Percentiles rank a stretch among this genome's conserved stretches.
These are phyloP conservation scores for Lepidurus apus DNA, from an alignment of 1,140 invertebrate genomes.

Conservation along the genomic window DNA sequence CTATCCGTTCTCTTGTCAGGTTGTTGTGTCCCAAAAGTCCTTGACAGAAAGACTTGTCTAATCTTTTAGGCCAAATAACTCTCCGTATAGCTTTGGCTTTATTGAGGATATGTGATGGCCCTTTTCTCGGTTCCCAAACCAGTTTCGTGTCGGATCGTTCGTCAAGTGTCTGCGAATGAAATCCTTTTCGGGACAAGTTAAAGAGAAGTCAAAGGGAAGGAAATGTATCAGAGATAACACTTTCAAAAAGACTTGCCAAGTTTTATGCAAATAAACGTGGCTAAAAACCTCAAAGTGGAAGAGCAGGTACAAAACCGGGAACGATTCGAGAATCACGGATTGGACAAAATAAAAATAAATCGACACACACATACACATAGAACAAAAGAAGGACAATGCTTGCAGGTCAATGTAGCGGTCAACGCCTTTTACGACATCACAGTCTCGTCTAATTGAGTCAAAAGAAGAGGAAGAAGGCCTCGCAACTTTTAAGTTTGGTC, in stretches of 20 bases:
- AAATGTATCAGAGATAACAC: background rate
- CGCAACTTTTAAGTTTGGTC: background rate
- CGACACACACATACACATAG: too few species aligned
- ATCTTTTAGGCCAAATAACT: conserved; percentile 11
- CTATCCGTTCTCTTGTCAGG: background rate
- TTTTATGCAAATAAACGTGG: too few species aligned
- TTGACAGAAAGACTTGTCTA: background rate
- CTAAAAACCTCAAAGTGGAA: too few species aligned
- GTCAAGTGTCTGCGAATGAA: background rate
- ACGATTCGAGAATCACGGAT: too few species aligned
- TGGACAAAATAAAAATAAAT: too few species aligned
- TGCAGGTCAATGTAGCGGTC: background rate
- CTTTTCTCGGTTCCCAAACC: background rate
- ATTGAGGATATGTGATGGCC: conserved; percentile 9
- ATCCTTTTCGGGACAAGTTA: background rate
- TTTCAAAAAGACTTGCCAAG: background rate
- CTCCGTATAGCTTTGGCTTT: background rate
- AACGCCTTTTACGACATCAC: conserved; percentile 10
- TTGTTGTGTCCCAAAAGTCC: background rate
- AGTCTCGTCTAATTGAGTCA: background rate
- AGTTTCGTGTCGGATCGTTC: background rate
- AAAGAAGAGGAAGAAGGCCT: background rate
- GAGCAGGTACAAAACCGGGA: too few species aligned
- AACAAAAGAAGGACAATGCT: too few species aligned
- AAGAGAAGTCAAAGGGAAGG: too few species aligned